Percentiles rank a stretch among this genome's conserved stretches.
Conservation (phyloP, 2,797 vertebrate species). For the Sebastes oblongus region DNA sequence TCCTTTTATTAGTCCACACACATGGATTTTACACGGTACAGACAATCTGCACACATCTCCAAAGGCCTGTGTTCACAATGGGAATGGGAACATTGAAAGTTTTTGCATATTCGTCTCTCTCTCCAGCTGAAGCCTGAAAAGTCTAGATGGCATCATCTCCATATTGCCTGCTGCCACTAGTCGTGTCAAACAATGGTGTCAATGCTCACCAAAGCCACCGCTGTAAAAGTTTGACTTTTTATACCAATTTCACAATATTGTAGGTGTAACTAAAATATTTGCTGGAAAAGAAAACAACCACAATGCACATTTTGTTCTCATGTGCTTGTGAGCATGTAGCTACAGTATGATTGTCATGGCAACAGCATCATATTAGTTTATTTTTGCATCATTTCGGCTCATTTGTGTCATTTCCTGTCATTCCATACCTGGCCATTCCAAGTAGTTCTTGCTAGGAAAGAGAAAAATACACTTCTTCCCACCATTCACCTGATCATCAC, state of each 20-base stretch:
- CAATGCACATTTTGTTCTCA: background rate
- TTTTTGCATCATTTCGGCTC: background rate
- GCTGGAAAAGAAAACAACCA: background rate
- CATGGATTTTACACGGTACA: conserved; percentile 12
- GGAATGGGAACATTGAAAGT: background rate
- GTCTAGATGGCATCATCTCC: background rate
- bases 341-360: background rate
- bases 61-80: background rate
- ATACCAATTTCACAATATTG: background rate
- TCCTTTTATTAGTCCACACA: conserved; percentile 33
- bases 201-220: background rate
- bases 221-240: background rate
- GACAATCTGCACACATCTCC: background rate
- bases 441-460: background rate
- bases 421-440: background rate
- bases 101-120: background rate
- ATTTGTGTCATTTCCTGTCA: background rate
- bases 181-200: background rate
- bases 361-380: background rate
- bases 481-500: background rate
- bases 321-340: background rate
- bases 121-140: background rate
- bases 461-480: background rate
- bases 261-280: background rate
- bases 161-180: background rate